Evolutionary conservation across 2,113 vertebrate species (phyloP), one percentile per base, ranked within the genome.

Genomic region (Paradoxurus hermaphroditus): DNA sequence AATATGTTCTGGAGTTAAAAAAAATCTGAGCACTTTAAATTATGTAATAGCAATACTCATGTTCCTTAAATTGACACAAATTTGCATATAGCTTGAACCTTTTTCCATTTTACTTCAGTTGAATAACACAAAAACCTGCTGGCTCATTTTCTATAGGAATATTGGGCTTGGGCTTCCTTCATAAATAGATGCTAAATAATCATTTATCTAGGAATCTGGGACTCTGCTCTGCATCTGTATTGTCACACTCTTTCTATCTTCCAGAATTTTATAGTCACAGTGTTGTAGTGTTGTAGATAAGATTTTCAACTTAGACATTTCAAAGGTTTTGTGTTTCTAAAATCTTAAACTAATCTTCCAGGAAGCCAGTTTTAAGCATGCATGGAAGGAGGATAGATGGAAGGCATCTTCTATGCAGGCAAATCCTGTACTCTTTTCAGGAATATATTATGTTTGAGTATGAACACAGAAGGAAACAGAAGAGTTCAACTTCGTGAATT

Each of bases 1-100:
- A 97, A n/a, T 96, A 18, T 96, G 73, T 81, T n/a, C 46, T 84
- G 79, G 25, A 82, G 44, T 88, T 90, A 91, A 97, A 96, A 78
- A 89, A 68, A 93, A 97, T 63, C 65, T 72, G 56, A 94, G 36
- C 12, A 63, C 68, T 87, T 96, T 90, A 95, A 85, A 90, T 79
- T 63, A 93, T 36, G 1, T 11, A 90, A 75, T 62, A 41, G 44
- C 7, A 21, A 27, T 78, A 41, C 29, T 84, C 78, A 75, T 0
- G 0, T 14, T 97, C 41, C 84, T 41, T 51, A 59, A 94, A 65
- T 53, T 93, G 82, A 90, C 14, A 56, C 15, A 83, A 68, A 67
- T 83, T 89, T 70, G 41, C 94, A 87, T 87, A 49, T 44, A 56
- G 11, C 41, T 96, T 78, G 3, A 6, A 0, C 75, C 53, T 77